Evolutionary conservation across 1,140 invertebrate genomes (phyloP).

Genomic region (Monochamus saltuarius): DNA sequence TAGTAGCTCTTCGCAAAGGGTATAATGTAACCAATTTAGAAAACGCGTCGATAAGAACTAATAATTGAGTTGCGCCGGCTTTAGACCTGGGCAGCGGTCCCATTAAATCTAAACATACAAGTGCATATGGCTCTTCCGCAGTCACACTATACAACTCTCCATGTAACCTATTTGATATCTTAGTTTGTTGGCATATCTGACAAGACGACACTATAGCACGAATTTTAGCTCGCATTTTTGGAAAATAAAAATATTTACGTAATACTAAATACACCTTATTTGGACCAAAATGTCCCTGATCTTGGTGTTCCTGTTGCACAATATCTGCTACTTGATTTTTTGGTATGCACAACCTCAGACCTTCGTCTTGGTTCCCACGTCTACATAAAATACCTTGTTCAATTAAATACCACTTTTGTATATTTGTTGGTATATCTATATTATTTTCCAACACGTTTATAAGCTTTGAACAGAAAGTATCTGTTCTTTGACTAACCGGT

Average conservation of each 20-base stretch:
- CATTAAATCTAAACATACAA: constrained; percentile 8
- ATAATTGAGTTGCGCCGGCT: neutral
- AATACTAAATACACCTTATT: constrained; percentile 3
- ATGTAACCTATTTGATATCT: neutral
- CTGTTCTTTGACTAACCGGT: neutral
- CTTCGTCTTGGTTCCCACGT: no score
- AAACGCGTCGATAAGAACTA: neutral
- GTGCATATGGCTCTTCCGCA: neutral
- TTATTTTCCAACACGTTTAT: neutral
- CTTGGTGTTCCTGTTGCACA: neutral
- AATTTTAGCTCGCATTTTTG: constrained; percentile 7
- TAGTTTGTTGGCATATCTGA: constrained; percentile 16
- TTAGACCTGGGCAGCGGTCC: neutral
- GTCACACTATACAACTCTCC: neutral
- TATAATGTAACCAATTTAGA: no score
- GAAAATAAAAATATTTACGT: constrained; percentile 2
- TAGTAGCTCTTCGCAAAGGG: no score
- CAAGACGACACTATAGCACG: constrained; percentile 3
- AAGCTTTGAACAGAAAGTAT: neutral
- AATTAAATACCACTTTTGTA: neutral
- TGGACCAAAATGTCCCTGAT: constrained; percentile 3
- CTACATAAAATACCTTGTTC: no score
- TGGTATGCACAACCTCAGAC: no score
- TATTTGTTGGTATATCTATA: neutral
- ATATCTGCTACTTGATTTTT: neutral